Base-by-base conservation (phyloP, 1,140 invertebrate genomes). In the Drosophila pseudoananassae region DNA sequence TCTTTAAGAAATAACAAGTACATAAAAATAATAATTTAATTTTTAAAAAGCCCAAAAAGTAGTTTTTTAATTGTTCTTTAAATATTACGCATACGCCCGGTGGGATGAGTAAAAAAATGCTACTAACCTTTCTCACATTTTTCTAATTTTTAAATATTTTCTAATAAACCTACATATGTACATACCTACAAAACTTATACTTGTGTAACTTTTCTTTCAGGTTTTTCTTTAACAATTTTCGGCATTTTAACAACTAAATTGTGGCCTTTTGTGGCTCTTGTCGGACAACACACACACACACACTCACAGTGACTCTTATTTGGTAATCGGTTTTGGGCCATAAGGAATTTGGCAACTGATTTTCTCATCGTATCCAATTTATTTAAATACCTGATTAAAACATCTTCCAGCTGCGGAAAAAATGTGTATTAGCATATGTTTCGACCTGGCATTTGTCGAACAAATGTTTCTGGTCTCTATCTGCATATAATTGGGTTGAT, bases 231-330 rank as follows among this genome's bases (percentile, higher is more conserved):
- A n/a, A 31, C 58, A 60, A 31, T 43, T 54, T 33, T 43, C 51
- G 69, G 43, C 51, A 61, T 76, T 76, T 53, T 14, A 45, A 74
- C 52, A 40, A 47, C 38, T 15, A 49, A 69, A 56, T 38, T 59
- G 31, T 27, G 69, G 73, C 68, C 66, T 61, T 27, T 77, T 78
- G 58, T 64, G 29, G 31, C 50, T 60, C 15, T 23, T 50, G 56
- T 66, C 64, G 70, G 77, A 75, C 80, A 82, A 82, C 59, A 82
- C 59, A 65, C 83, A 82, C 64, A 27, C 25, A 61, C 15, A 70
- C 43, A 72, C 15, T 64, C 43, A 72, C 14, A 27, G 54, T 69
- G 12, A 20, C 20, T 20, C 20, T 20, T 20, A 20, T 20, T 20
- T 56, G 43, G 65, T 56, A 68, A 68, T 68, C 65, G 63, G 31